These are phyloP conservation scores for Caenorhabditis sp. DNA, from an alignment of 2,888 invertebrate species.

Conservation along the genomic window DNA sequence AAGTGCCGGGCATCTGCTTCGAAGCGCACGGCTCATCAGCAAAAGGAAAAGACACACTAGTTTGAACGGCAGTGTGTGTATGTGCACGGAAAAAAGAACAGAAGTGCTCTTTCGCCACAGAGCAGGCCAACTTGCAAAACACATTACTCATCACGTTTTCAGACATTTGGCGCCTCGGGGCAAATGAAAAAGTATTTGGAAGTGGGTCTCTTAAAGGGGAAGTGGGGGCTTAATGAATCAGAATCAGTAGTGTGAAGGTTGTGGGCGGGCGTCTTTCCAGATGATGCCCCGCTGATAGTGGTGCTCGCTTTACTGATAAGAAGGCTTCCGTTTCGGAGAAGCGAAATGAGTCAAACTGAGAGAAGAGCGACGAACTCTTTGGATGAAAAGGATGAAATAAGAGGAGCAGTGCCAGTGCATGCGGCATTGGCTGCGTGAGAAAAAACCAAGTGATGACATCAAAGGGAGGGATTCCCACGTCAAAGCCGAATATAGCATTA, in stretches of 20 bases:
- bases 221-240: constrained; percentile 25
- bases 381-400: neutral
- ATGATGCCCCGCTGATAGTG: constrained; percentile 1
- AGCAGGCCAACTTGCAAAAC: too few species aligned
- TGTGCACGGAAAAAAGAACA: neutral
- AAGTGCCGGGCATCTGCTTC: constrained; percentile 49
- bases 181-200: neutral
- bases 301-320: constrained; percentile 21
- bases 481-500: too few species aligned
- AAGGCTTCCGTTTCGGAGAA: constrained; percentile 21
- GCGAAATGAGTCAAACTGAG: constrained; percentile 7
- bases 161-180: constrained; percentile 38
- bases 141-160: constrained; percentile 26
- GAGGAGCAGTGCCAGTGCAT: too few species aligned
- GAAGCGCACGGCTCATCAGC: constrained; percentile 22
- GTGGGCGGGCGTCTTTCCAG: constrained; percentile 14
- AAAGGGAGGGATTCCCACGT: too few species aligned
- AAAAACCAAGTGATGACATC: too few species aligned
- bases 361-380: neutral
- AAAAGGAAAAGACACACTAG: constrained; percentile 5
- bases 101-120: neutral
- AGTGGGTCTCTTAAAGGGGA: neutral
- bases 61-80: too few species aligned
- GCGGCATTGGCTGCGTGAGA: too few species aligned
- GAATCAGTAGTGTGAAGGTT: too few species aligned